These are phyloP conservation scores for Sorex maritimensis DNA, from an alignment of 2,797 vertebrate species.

Conservation along the genomic window DNA sequence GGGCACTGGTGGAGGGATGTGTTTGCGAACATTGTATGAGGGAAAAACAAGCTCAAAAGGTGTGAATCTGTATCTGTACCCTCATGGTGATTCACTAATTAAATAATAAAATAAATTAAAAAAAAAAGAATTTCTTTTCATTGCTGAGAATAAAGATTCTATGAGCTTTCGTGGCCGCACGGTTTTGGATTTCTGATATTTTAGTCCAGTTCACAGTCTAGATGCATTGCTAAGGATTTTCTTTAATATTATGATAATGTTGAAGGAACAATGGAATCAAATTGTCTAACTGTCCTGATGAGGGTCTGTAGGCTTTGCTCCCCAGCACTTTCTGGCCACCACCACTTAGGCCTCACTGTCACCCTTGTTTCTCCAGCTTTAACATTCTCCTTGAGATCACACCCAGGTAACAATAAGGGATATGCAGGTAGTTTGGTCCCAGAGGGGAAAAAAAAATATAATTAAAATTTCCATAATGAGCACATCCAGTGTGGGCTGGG, in stretches of 20 bases:
- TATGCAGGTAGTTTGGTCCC: constrained; percentile 46
- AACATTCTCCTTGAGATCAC: background rate
- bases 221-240: background rate
- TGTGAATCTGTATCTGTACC: too few species aligned
- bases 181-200: too few species aligned
- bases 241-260: background rate
- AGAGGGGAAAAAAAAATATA: background rate
- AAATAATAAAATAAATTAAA: too few species aligned
- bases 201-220: too few species aligned
- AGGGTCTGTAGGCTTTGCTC: background rate
- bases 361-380: background rate
- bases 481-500: background rate
- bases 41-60: too few species aligned
- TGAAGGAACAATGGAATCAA: background rate
- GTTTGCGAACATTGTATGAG: too few species aligned
- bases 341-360: background rate
- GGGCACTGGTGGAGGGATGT: too few species aligned
- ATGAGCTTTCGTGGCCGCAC: too few species aligned
- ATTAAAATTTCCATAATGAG: constrained; percentile 3
- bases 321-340: background rate
- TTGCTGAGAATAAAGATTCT: too few species aligned
- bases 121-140: too few species aligned
- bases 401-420: constrained; percentile 12
- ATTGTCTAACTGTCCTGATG: background rate
- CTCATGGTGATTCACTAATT: too few species aligned